Evolutionary conservation across 2,888 invertebrate species (phyloP).

Genomic region (Papilio elwesi): DNA sequence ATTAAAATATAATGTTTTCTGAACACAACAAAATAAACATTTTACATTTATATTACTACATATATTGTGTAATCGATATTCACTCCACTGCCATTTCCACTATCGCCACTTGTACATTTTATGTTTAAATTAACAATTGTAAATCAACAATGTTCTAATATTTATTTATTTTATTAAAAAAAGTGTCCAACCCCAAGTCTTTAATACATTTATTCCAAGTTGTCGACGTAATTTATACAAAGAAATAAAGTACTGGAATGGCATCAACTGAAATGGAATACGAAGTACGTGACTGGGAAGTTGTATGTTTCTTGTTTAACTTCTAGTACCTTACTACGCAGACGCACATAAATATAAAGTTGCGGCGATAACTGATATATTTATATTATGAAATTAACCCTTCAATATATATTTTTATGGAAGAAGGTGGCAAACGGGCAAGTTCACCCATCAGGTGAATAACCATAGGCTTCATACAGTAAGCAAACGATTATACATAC

Average conservation of each 20-base stretch:
- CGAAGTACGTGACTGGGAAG: slow-evolving; percentile 50
- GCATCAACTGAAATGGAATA: slow-evolving; percentile 46
- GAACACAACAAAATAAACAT: too few relatives aligned
- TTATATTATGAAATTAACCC: not conserved
- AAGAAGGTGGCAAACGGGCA: too few relatives aligned
- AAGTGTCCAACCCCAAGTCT: slow-evolving; percentile 6
- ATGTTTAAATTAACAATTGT: too few relatives aligned
- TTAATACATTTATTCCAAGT: slow-evolving; percentile 38
- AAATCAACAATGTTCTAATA: not conserved
- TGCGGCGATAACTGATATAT: not conserved
- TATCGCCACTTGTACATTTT: too few relatives aligned
- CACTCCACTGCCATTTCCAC: too few relatives aligned
- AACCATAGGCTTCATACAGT: too few relatives aligned
- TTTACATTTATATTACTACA: too few relatives aligned
- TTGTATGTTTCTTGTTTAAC: slow-evolving; percentile 53
- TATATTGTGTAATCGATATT: too few relatives aligned
- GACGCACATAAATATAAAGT: slow-evolving; percentile 12
- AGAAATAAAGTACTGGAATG: slow-evolving; percentile 36
- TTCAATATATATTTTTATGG: too few relatives aligned
- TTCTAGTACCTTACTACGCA: slow-evolving; percentile 40
- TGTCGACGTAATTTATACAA: slow-evolving; percentile 38
- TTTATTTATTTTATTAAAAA: slow-evolving; percentile 10
- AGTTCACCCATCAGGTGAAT: too few relatives aligned
- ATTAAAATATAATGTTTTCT: too few relatives aligned
- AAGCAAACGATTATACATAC: too few relatives aligned